Conservation (phyloP, 2,888 invertebrate genomes). For the Aplocera efformata region DNA sequence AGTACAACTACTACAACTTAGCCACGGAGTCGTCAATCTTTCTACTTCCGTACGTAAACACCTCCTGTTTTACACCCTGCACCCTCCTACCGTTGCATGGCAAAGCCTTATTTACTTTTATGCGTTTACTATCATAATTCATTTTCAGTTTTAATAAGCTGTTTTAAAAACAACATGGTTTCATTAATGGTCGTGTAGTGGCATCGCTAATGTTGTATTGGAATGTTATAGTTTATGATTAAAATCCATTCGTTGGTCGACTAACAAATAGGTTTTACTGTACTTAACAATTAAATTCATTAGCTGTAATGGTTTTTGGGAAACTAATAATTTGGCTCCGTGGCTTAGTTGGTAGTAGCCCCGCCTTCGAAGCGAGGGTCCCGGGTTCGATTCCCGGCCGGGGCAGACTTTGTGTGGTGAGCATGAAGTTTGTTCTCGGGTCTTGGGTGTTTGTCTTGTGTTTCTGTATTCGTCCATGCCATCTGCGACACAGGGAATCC, state of each 20-base stretch:
- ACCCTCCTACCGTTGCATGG: neutral
- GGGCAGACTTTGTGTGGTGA: too few species aligned
- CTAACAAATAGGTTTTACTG: conserved; percentile 20
- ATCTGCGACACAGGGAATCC: too few species aligned
- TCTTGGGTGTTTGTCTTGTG: too few species aligned
- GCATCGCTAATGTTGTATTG: conserved; percentile 57
- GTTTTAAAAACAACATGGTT: conserved; percentile 77
- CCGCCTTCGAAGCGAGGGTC: too few species aligned
- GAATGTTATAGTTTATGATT: conserved; percentile 45
- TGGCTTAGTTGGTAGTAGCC: too few species aligned
- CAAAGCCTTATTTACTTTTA: conserved; percentile 51
- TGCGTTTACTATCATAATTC: conserved; percentile 65
- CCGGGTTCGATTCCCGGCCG: too few species aligned
- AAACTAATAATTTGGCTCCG: neutral
- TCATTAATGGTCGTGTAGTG: conserved; percentile 51
- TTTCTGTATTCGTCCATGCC: too few species aligned
- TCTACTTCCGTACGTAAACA: too few species aligned
- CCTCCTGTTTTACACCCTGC: too few species aligned
- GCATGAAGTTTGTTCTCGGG: too few species aligned
- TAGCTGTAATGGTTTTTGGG: conserved; percentile 3
- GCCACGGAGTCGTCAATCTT: too few species aligned
- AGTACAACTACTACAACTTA: too few species aligned
- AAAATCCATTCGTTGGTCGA: conserved; percentile 35
- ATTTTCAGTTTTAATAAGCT: conserved; percentile 73
- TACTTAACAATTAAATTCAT: conserved; percentile 10